Percentiles rank a stretch among this genome's conserved stretches.
These are phyloP conservation scores for Elephantulus edwardii DNA, from an alignment of 2,113 vertebrate species.

Conservation along the genomic window DNA sequence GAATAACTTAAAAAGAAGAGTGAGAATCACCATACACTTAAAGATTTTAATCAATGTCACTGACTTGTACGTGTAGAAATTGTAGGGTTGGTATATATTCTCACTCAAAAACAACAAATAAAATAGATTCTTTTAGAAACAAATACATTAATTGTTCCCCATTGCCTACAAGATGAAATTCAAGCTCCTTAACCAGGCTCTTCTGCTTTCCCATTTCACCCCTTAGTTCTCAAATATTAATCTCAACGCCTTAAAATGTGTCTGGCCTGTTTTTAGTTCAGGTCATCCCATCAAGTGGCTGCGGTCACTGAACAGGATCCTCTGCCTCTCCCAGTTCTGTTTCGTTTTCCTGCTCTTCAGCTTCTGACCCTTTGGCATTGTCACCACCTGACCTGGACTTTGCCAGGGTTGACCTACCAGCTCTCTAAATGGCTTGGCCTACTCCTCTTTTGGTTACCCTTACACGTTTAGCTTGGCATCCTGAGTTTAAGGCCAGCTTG, in stretches of 20 bases:
- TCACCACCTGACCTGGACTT: not conserved
- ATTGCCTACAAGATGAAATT: not conserved
- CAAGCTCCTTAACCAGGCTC: not conserved
- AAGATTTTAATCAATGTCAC: not conserved
- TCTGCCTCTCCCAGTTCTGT: not conserved
- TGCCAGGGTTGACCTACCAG: not conserved
- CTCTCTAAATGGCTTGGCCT: not conserved
- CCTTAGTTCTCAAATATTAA: not conserved
- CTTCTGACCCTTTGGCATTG: not conserved
- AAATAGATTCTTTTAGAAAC: not conserved
- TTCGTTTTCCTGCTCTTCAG: not conserved
- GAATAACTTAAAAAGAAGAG: not conserved
- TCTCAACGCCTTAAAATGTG: not conserved
- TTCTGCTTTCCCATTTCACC: not conserved
- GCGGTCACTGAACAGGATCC: not conserved
- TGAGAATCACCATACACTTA: not conserved
- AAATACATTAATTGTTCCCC: not conserved
- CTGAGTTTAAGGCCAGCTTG: not conserved
- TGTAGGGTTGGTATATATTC: not conserved
- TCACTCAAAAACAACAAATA: not conserved
- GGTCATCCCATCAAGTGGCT: not conserved
- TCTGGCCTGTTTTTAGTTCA: constrained; percentile 1
- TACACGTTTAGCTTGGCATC: no score
- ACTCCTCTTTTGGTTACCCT: not conserved
- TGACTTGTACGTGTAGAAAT: not conserved